Evolutionary conservation across 2,797 vertebrate genomes (phyloP), one percentile per base, ranked within the genome.

Genomic region (Anguilla pacifica): DNA sequence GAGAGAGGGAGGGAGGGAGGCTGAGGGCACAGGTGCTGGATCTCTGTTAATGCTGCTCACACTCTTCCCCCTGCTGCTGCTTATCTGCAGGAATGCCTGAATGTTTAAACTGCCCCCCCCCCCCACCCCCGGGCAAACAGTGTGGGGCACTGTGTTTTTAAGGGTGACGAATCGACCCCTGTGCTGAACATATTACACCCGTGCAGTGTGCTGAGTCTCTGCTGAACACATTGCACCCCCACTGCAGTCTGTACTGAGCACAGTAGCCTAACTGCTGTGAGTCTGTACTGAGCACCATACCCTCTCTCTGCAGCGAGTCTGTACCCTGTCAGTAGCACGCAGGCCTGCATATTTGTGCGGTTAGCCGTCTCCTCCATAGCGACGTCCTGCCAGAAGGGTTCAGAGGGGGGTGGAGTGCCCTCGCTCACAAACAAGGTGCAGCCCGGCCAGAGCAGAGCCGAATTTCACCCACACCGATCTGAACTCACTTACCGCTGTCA

Each of bases 1-100:
- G 85, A 83, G 88, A 88, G 87, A 89, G 86, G 90, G 79, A 85
- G 90, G 49, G 28, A 43, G 31, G 22, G 31, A 11, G 55, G n/a
- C 13, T 28, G 57, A 46, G 72, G 72, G 13, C 86, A 46, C 15
- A 90, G 72, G 22, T 17, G 17, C 22, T 43, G 39, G 22, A 91
- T 93, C 87, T 87, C 35, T 85, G 84, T 59, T 91, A 92, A 93
- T 92, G 90, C 89, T 93, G 81, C 57, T 3, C 57, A 90, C 89
- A 92, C 91, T 93, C 91, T 91, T 94, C 91, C 91, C 43, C 39
- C 91, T 92, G 85, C 79, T 86, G 91, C 85, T 92, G 92, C 94
- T 95, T 94, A 95, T 95, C 93, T 91, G 86, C 88, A 92, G 93
- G 94, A 95, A 95, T 96, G 94, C 95, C 92, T 90, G 93, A 95